phyloP scores from a whole-genome alignment of 1,140 invertebrate species.

The Nephotettix cincticeps region DNA sequence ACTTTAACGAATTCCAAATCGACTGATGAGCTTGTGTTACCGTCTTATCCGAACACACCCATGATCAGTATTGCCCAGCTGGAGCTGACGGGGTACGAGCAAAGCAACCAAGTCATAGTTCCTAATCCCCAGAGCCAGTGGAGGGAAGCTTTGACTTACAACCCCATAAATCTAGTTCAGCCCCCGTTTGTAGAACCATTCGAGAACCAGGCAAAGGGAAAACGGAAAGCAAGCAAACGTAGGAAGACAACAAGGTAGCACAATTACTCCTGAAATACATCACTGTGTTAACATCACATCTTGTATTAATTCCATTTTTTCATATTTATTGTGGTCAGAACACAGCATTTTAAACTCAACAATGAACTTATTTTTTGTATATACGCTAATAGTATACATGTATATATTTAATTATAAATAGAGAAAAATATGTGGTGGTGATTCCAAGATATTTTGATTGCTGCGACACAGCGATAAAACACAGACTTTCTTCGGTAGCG shows the following conservation, averaged over 20 bases:
- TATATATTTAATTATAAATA: no score
- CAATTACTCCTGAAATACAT: no score
- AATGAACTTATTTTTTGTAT: no score
- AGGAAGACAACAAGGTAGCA: neutral
- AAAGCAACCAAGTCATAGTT: conserved; percentile 5
- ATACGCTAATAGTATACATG: no score
- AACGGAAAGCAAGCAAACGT: neutral
- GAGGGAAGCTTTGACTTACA: neutral
- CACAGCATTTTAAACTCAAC: no score
- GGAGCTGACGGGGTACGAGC: neutral
- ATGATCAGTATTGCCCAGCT: conserved; percentile 21
- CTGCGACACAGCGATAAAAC: no score
- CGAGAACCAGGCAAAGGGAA: neutral
- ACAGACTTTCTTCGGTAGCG: no score
- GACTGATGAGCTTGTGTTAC: neutral
- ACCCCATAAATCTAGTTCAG: neutral
- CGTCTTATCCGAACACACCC: conserved; percentile 13
- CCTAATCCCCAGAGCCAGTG: conserved; percentile 16
- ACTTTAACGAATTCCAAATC: neutral
- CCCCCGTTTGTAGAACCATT: neutral
- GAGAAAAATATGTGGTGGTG: no score
- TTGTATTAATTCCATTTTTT: no score
- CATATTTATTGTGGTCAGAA: no score
- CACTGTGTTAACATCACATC: no score
- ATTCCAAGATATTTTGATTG: no score